Evolutionary conservation across 2,113 vertebrate genomes (phyloP).

Genomic region (Pitta sordida): DNA sequence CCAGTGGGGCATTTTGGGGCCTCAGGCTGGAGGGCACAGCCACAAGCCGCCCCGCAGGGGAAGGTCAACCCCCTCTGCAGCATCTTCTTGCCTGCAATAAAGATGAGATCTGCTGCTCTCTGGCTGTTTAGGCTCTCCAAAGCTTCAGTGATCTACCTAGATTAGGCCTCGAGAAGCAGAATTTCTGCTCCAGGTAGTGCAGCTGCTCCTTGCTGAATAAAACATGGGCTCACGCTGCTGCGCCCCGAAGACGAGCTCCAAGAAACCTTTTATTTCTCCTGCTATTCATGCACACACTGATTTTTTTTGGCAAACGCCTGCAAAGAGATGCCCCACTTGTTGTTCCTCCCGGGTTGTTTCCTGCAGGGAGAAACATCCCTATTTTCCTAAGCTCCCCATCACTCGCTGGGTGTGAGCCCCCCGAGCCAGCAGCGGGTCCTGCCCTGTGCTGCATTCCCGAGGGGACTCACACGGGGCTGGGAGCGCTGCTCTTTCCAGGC

Average conservation of each 20-base stretch:
- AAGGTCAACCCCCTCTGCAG: not conserved
- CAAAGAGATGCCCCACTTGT: not conserved
- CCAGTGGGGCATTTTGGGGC: rapidly evolving
- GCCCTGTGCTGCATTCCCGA: not conserved
- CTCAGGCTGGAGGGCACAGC: not conserved
- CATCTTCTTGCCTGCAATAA: not conserved
- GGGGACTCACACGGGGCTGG: not conserved
- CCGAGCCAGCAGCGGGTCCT: not conserved
- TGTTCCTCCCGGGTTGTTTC: not conserved
- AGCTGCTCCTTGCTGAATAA: slow-evolving; percentile 69
- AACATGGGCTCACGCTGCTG: slow-evolving; percentile 33
- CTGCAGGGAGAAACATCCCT: not conserved
- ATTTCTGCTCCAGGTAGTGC: slow-evolving; percentile 66
- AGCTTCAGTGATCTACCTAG: slow-evolving; percentile 15
- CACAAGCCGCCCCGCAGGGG: rapidly evolving
- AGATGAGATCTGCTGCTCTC: not conserved
- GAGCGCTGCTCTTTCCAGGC: rapidly evolving
- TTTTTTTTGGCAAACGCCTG: slow-evolving; percentile 31
- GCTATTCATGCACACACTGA: slow-evolving; percentile 35
- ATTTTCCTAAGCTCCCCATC: not conserved
- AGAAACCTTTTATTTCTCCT: slow-evolving; percentile 63
- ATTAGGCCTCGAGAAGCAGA: slow-evolving; percentile 35
- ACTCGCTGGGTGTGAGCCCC: not conserved
- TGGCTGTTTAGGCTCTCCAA: not conserved
- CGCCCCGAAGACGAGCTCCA: slow-evolving; percentile 40